These are phyloP conservation scores for Telmatherina bonti DNA, from an alignment of 2,797 vertebrate species.

Conservation along the genomic window DNA sequence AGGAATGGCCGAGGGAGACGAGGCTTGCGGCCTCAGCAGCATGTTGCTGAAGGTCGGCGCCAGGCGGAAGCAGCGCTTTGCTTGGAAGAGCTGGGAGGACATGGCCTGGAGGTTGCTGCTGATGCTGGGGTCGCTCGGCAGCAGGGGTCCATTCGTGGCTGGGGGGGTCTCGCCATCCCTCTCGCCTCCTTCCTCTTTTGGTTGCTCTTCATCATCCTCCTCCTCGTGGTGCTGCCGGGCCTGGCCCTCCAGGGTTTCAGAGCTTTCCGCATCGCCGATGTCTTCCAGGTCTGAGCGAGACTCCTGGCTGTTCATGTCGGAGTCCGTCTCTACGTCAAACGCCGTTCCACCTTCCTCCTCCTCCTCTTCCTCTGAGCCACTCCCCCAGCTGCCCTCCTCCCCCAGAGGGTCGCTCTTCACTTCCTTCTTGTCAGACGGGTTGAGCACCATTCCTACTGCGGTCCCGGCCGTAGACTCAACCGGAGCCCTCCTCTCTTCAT, in stretches of 20 bases:
- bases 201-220: slow-evolving; percentile 51
- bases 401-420: slow-evolving; percentile 76
- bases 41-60: slow-evolving; percentile 97
- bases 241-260: slow-evolving; percentile 47
- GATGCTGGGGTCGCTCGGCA: slow-evolving; percentile 87
- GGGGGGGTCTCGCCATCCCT: slow-evolving; percentile 66
- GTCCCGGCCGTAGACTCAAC: slow-evolving; percentile 25
- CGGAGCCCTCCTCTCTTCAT: slow-evolving; percentile 53
- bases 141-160: slow-evolving; percentile 84
- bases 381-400: slow-evolving; percentile 87
- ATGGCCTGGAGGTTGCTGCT: slow-evolving; percentile 98
- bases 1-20: slow-evolving; percentile 36
- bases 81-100: slow-evolving; percentile 97
- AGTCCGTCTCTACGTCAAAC: slow-evolving; percentile 96
- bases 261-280: slow-evolving; percentile 88
- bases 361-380: slow-evolving; percentile 89
- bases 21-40: slow-evolving; percentile 83
- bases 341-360: slow-evolving; percentile 91
- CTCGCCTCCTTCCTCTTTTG: slow-evolving; percentile 61
- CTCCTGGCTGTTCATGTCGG: slow-evolving; percentile 99
- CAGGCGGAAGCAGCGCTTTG: slow-evolving; percentile 95
- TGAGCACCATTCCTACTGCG: slow-evolving; percentile 13
- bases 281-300: slow-evolving; percentile 97
- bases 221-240: slow-evolving; percentile 55
- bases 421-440: slow-evolving; percentile 66